Evolutionary conservation across 2,113 vertebrate genomes (phyloP), one percentile per base, ranked within the genome.

Genomic region (Clarias gariepinus): DNA sequence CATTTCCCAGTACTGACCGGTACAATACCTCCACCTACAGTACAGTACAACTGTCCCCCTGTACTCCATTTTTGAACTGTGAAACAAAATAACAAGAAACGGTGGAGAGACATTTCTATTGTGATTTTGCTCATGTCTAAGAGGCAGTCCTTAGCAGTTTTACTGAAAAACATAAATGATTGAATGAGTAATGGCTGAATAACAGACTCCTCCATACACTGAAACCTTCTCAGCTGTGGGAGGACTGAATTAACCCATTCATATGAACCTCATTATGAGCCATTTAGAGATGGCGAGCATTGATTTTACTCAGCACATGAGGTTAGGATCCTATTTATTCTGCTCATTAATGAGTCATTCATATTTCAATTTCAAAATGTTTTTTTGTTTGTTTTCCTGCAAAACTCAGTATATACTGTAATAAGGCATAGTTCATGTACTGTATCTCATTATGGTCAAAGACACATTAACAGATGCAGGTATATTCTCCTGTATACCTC

Each of bases 161-260:
- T 3, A 76, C 21, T 53, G 47, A 53, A 76, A 53, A n/a, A 52
- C 21, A 74, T 0, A 41, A 18, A 36, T 71, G 36, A 41, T 10
- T 36, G 8, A 71, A 71, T 36, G 71, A 74, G 47, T 13, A 47
- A 23, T 25, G 11, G 36, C 19, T 74, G 36, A 74, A 74, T 74
- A 47, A 47, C 11, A 25, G 36, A 25, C 19, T 47, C 36, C 10
- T 1, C 21, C 36, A 52, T 47, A 74, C 21, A 1, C 21, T 25
- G 18, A 71, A 71, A 41, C 68, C 18, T 30, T 68, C 64, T 28
- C 6, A 69, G 1, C 33, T 28, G 83, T 84, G 57, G 57, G 57
- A 41, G 69, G 53, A 23, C 69, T 47, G 55, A 76, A 84, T 84
- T 15, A 84, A 74, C 19, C 58, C 3, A 21, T 84, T 84, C 83